Base-by-base conservation (phyloP, 30 jellyfish, hydroid and myxozoan genomes). In the Hydractinia echinata region DNA sequence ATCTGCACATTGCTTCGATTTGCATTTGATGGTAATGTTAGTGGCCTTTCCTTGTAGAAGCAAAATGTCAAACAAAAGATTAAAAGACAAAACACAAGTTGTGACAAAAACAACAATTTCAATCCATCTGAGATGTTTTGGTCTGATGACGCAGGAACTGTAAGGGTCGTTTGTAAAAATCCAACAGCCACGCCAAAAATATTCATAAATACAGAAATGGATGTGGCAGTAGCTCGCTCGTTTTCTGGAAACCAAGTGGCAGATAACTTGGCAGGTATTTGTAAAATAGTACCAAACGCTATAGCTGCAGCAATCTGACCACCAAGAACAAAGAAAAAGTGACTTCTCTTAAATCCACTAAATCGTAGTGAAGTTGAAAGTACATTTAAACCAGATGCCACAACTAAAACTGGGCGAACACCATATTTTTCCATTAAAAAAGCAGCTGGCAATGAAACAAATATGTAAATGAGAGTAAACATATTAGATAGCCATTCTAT, bases 161-260 rank as follows among this genome's bases (percentile, higher is more conserved):
- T 56, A 62, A 50, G 56, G 30, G 97, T 91, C 48, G 95, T 82
- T 61, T 84, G 97, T 15, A 91, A 54, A 55, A 91, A 92, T 7
- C 98, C 98, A 21, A 87, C 51, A 7, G 95, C 89, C 56, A 86
- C 96, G 52, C 98, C 98, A 84, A 92, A 51, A 5, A 84, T 19
- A 54, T 86, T 92, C 95, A 84, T 84, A 69, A 92, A 58, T 10
- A 92, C 95, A 64, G 94, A 93, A 44, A 92, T 77, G 10, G 98
- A 82, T 10, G 98, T 92, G 19, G 96, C 88, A 4, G 88, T 83
- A 9, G 94, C 94, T 60, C 98, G 88, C 76, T 92, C 98, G 51
- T 87, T 76, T 53, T 80, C 95, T 6, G 95, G 94, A 84, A 92
- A 92, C 98, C 98, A 92, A 71, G 83, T 88, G 6, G 95, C 86